Base-by-base conservation (phyloP, 2,113 vertebrate genomes). In the Mesitornis unicolor region DNA sequence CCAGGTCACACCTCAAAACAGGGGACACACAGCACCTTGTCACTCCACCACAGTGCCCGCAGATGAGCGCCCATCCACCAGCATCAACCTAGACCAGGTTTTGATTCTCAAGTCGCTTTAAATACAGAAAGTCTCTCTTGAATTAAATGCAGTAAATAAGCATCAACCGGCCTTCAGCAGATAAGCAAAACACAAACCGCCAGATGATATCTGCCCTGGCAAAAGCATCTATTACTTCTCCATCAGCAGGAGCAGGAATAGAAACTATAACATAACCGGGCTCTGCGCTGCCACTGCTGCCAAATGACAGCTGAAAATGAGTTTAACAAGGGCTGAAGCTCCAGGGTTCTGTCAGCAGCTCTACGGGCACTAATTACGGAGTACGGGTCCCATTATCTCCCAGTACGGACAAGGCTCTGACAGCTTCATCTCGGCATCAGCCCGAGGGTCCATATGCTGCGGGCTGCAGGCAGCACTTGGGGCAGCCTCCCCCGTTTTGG, bases 291-390 rank as follows among this genome's bases (percentile, higher is more conserved):
- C 89, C 92, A 95, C 71, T 54, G 33, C 42, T 57, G 88, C 77
- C 88, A 90, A 91, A 51, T 40, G 95, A 94, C 94, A 95, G 92
- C 79, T 86, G 78, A 93, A 94, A 92, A 85, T n/a, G 67, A 91
- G 40, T 53, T 88, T 69, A 94, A 87, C 74, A 36, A 68, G 87
- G 79, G 60, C 65, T 69, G 90, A 73, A 95, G 96, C 90, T 94
- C 92, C 87, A 87, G 87, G 77, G 63, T 79, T 89, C 92, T 92
- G 90, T 80, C 95, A 91, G 95, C 89, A 92, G 81, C 94, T 95
- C 89, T 68, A 68, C 1, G 7, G 84, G 89, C 78, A 87, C 73
- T 74, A 92, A 94, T 89, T 75, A 94, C 10, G 60, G 82, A 94
- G 29, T 40, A 56, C 21, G 57, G 86, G 91, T 89, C 91, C 93